Conservation (phyloP, 2,797 vertebrate genomes). For the Argyrosomus regius region DNA sequence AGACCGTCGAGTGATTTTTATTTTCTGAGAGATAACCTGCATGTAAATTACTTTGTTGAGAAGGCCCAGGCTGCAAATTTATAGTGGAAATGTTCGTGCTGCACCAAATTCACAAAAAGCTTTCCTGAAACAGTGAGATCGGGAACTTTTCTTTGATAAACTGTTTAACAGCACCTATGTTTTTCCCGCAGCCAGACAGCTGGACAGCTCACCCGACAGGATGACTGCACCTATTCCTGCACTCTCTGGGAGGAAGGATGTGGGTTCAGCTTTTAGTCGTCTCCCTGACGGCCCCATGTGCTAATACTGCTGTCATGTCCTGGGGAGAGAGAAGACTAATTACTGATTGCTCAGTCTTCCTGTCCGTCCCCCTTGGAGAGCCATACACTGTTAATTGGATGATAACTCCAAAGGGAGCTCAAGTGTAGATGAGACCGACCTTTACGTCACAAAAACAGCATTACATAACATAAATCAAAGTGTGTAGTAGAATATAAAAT, state of each 20-base stretch:
- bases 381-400: slow-evolving; percentile 74
- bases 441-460: slow-evolving; percentile 68
- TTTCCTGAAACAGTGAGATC: slow-evolving; percentile 11
- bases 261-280: slow-evolving; percentile 71
- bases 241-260: slow-evolving; percentile 72
- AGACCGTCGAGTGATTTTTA: background rate
- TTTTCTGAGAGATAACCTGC: slow-evolving; percentile 13
- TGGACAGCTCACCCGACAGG: slow-evolving; percentile 47
- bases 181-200: slow-evolving; percentile 34
- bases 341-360: slow-evolving; percentile 76
- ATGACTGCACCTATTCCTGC: slow-evolving; percentile 64
- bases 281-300: slow-evolving; percentile 67
- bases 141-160: slow-evolving; percentile 18
- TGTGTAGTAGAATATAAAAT: background rate
- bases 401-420: slow-evolving; percentile 71
- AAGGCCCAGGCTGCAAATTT: background rate
- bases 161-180: slow-evolving; percentile 36
- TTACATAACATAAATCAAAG: slow-evolving; percentile 40
- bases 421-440: slow-evolving; percentile 66
- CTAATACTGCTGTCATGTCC: slow-evolving; percentile 80
- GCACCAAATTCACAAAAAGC: slow-evolving; percentile 9
- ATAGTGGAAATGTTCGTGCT: background rate
- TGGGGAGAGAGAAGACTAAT: slow-evolving; percentile 80
- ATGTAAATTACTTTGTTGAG: background rate
- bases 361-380: slow-evolving; percentile 76